These are phyloP conservation scores for Acrocephalus scirpaceus DNA, from an alignment of 2,797 vertebrate genomes.

Conservation along the genomic window DNA sequence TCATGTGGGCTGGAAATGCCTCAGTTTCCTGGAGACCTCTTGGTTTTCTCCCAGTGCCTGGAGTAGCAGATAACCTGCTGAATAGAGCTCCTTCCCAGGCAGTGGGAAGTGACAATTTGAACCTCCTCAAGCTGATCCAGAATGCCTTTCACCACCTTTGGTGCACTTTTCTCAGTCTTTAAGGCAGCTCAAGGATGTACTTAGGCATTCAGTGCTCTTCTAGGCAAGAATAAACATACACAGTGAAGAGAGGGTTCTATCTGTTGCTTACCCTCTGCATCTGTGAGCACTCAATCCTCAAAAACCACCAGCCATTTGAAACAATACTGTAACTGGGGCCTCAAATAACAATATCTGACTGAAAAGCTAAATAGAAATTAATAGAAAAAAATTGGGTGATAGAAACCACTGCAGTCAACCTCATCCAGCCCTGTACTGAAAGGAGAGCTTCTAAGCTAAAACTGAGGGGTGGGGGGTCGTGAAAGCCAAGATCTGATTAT, in stretches of 20 bases:
- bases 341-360: neutral
- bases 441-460: neutral
- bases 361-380: neutral
- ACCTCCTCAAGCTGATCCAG: neutral
- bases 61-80: neutral
- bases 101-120: neutral
- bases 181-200: neutral
- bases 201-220: neutral
- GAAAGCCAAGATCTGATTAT: neutral
- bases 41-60: neutral
- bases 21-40: slow-evolving; percentile 46
- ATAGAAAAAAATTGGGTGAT: neutral
- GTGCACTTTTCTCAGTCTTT: neutral
- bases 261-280: neutral
- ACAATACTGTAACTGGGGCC: neutral
- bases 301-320: neutral
- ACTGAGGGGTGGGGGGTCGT: neutral
- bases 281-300: neutral
- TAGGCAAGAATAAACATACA: neutral
- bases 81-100: neutral
- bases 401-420: neutral
- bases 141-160: neutral
- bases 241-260: neutral
- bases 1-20: slow-evolving; percentile 36
- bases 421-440: neutral